A percentile compares a stretch with the other conserved stretches of the same genome.
phyloP scores from a whole-genome alignment of 92 coral and sea anemone genomes.

The Micromussa lordhowensis region DNA sequence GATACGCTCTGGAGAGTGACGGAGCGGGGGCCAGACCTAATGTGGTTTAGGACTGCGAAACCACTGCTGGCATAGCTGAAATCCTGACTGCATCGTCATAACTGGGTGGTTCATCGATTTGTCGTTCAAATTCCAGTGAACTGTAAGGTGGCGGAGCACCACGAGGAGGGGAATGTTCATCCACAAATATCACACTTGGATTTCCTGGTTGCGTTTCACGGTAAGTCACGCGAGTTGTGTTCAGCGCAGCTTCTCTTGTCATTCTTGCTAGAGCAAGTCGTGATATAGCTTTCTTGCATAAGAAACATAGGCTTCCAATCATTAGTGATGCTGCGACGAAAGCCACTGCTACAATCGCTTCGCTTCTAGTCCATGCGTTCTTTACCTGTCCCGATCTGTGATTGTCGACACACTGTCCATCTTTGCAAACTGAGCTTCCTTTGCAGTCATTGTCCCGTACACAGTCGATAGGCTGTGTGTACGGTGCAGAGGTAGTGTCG shows the following conservation, averaged over 20 bases:
- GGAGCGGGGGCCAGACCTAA: no score
- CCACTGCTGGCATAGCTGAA: background rate
- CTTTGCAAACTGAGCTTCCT: background rate
- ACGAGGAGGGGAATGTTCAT: background rate
- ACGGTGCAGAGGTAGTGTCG: background rate
- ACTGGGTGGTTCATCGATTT: slow-evolving; percentile 21
- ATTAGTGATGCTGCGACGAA: background rate
- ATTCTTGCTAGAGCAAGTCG: background rate
- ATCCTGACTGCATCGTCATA: slow-evolving; percentile 50
- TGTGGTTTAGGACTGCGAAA: background rate
- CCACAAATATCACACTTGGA: background rate
- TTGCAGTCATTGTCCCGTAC: background rate
- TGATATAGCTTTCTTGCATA: background rate
- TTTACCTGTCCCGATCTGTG: background rate
- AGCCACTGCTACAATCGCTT: background rate
- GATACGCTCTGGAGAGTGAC: no score
- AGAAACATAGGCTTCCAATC: background rate
- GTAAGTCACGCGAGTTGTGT: background rate
- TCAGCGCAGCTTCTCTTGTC: background rate
- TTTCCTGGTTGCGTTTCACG: background rate
- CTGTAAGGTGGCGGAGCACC: background rate
- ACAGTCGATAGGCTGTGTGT: background rate
- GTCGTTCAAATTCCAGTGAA: background rate
- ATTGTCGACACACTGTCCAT: background rate
- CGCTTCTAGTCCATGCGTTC: background rate